Percentiles rank a stretch among this genome's conserved stretches.
These are phyloP conservation scores for Chelmon rostratus DNA, from an alignment of 2,797 vertebrate genomes.

Conservation along the genomic window DNA sequence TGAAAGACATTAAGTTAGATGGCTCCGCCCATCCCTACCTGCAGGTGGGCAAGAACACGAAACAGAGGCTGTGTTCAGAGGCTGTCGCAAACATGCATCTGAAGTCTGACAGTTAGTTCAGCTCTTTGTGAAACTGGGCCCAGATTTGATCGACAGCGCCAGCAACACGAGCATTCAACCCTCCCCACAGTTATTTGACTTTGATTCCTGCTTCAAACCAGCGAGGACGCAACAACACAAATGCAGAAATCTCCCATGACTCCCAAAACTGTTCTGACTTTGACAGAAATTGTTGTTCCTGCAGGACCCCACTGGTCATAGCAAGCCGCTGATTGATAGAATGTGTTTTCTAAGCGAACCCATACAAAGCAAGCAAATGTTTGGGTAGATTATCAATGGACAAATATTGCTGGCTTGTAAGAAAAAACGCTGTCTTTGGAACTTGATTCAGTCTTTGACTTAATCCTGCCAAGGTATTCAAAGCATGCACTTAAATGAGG, in stretches of 20 bases:
- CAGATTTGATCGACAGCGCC: too few relatives aligned
- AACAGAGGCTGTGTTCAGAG: too few relatives aligned
- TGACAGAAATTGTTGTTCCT: not conserved
- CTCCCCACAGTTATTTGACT: too few relatives aligned
- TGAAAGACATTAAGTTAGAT: not conserved
- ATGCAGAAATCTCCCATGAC: not conserved
- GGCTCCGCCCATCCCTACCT: too few relatives aligned
- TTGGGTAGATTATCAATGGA: not conserved
- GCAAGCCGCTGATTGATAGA: not conserved
- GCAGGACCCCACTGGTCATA: not conserved
- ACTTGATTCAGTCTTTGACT: not conserved
- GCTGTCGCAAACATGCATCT: too few relatives aligned
- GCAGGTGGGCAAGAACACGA: too few relatives aligned
- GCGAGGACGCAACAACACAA: not conserved
- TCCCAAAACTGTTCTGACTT: not conserved
- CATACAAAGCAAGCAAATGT: not conserved
- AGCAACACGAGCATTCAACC: too few relatives aligned
- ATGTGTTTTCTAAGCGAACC: not conserved
- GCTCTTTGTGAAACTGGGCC: too few relatives aligned
- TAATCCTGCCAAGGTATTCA: slow-evolving; percentile 13
- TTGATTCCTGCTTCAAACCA: not conserved
- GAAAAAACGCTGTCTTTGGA: not conserved
- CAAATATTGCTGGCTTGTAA: not conserved
- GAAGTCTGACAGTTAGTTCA: too few relatives aligned
- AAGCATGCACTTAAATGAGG: slow-evolving; percentile 12